Base-by-base conservation (phyloP, 2,113 vertebrate species). In the Rhodinocichla rosea region DNA sequence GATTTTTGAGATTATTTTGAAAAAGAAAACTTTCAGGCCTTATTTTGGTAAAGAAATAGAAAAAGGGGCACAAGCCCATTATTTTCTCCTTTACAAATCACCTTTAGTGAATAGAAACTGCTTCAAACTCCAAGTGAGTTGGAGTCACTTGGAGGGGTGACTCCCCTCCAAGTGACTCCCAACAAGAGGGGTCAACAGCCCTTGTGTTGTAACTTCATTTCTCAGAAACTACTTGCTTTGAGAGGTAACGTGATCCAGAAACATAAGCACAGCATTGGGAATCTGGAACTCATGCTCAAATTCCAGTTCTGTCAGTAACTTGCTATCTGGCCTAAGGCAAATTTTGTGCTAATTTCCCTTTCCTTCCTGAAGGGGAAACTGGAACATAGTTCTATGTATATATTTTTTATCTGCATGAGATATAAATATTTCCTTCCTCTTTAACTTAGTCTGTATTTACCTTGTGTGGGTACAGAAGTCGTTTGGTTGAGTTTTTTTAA, bases 251-350 rank as follows among this genome's bases (percentile, higher is more conserved):
- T 42, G 65, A 79, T 89, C 32, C 62, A 85, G 69, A 84, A 84
- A 45, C 84, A 62, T 79, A 92, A 91, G 39, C 47, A 74, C 64
- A 83, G 27, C 44, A 27, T 0, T 94, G 56, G 69, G 83, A 81
- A 91, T 92, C 62, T 92, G 92, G 55, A 95, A 74, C 45, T 93
- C 35, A 10, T 83, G 35, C 94, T 91, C 69, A 76, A 84, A 92
- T 92, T 87, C 56, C n/a, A 71, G 32, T 94, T 92, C 60, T 89
- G 49, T 95, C 94, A 95, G 74, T 95, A 92, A 89, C 81, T 96
- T 95, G 77, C 81, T 69, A 6, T 82, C 37, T 92, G 73, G 65
- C 78, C 74, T 91, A 84, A 91, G 62, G 95, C 92, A 75, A 94
- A 49, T 91, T 93, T 67, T 92, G 40, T 81, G 80, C 83, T 82